phyloP scores from a whole-genome alignment of 2,888 invertebrate genomes.

The Metacarcinus magister region DNA sequence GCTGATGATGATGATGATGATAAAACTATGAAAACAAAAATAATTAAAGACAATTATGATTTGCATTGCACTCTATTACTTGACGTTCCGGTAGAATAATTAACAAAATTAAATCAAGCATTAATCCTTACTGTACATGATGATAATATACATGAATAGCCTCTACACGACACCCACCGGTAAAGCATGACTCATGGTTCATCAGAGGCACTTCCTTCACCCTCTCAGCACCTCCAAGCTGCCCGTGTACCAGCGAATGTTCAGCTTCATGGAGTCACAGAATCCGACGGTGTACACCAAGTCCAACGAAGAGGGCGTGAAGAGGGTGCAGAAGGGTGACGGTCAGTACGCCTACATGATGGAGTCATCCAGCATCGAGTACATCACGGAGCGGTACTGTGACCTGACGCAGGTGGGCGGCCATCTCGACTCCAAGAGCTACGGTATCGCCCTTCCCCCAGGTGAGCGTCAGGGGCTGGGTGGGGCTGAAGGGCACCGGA shows the following conservation, averaged over 20 bases:
- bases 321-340: constrained; percentile 91
- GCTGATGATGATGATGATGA: too few species aligned
- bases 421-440: constrained; percentile 96
- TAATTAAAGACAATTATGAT: too few species aligned
- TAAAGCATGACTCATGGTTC: too few species aligned
- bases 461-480: constrained; percentile 87
- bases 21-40: too few species aligned
- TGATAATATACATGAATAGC: too few species aligned
- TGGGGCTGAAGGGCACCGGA: too few species aligned
- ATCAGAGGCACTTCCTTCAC: neutral
- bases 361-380: constrained; percentile 99
- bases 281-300: constrained; percentile 94
- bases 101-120: too few species aligned
- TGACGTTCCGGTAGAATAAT: too few species aligned
- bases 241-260: constrained; percentile 97
- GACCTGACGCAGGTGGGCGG: constrained; percentile 91
- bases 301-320: constrained; percentile 95
- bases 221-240: constrained; percentile 92
- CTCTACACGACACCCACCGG: too few species aligned
- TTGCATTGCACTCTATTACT: too few species aligned
- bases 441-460: constrained; percentile 96
- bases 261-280: constrained; percentile 96
- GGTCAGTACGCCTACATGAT: constrained; percentile 97
- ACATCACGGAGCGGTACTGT: constrained; percentile 94
- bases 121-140: too few species aligned